A percentile compares a stretch with the other conserved stretches of the same genome.
Conservation (phyloP, 2,888 invertebrate genomes). For the Teleiodes luculella region DNA sequence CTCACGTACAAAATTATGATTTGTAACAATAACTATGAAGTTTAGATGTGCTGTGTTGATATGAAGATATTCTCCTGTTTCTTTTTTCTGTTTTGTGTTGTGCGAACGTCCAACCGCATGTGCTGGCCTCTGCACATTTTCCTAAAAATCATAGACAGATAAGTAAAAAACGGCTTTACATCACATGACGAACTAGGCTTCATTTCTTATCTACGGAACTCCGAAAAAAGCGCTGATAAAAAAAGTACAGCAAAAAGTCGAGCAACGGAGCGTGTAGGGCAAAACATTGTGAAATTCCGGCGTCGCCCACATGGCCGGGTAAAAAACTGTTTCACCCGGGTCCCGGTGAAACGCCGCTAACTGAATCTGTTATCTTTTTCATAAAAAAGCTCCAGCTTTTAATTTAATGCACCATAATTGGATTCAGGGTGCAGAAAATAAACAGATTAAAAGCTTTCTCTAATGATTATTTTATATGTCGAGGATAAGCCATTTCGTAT, state of each 20-base stretch:
- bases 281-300: slow-evolving; percentile 11
- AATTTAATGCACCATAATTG: not conserved
- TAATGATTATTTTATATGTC: not conserved
- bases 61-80: too few relatives aligned
- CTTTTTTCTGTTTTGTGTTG: too few relatives aligned
- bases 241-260: slow-evolving; percentile 12
- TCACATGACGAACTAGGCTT: not conserved
- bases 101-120: too few relatives aligned
- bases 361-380: slow-evolving; percentile 9
- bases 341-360: slow-evolving; percentile 2
- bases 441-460: not conserved
- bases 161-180: too few relatives aligned
- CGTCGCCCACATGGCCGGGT: slow-evolving; percentile 5
- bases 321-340: slow-evolving; percentile 12
- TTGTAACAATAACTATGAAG: too few relatives aligned
- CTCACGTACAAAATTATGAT: too few relatives aligned
- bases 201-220: not conserved
- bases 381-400: not conserved
- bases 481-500: too few relatives aligned
- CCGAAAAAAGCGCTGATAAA: slow-evolving; percentile 15
- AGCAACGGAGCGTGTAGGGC: slow-evolving; percentile 9
- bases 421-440: not conserved
- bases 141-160: too few relatives aligned
- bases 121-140: too few relatives aligned
- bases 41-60: too few relatives aligned